These are phyloP conservation scores for Siniperca chuatsi DNA, from an alignment of 2,113 vertebrate species.

Conservation along the genomic window DNA sequence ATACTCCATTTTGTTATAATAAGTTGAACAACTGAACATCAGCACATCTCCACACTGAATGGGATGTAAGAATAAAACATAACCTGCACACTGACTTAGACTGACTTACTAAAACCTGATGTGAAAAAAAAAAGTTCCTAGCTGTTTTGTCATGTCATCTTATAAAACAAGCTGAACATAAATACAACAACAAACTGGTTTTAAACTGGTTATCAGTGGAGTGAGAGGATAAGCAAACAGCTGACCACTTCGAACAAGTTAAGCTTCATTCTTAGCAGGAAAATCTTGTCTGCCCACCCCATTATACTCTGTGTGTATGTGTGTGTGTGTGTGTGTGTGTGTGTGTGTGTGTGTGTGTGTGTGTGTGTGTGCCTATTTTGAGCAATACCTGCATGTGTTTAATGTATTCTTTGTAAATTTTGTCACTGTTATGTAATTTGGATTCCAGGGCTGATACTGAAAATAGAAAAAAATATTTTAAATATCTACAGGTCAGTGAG, in stretches of 20 bases:
- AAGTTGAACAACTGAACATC: not conserved
- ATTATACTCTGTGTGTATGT: not conserved
- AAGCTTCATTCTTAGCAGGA: not conserved
- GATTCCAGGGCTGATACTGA: too few relatives aligned
- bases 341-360: not conserved
- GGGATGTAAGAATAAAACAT: not conserved
- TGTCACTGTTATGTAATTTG: too few relatives aligned
- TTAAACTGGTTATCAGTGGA: slow-evolving; percentile 13
- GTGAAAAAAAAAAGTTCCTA: not conserved
- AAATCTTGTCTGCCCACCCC: not conserved
- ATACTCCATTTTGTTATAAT: too few relatives aligned
- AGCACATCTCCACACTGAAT: not conserved
- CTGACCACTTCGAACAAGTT: not conserved
- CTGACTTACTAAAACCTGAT: not conserved
- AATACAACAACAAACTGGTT: slow-evolving; percentile 18
- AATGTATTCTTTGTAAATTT: not conserved
- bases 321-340: too few relatives aligned
- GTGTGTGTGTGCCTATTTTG: too few relatives aligned
- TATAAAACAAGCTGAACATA: not conserved
- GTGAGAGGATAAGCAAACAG: not conserved
- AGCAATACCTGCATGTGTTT: not conserved
- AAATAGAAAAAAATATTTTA: too few relatives aligned
- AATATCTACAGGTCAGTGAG: too few relatives aligned
- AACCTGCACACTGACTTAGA: not conserved
- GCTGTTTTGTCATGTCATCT: not conserved